phyloP scores from a whole-genome alignment of 2,113 vertebrate genomes.

The Tonatia bakeri region DNA sequence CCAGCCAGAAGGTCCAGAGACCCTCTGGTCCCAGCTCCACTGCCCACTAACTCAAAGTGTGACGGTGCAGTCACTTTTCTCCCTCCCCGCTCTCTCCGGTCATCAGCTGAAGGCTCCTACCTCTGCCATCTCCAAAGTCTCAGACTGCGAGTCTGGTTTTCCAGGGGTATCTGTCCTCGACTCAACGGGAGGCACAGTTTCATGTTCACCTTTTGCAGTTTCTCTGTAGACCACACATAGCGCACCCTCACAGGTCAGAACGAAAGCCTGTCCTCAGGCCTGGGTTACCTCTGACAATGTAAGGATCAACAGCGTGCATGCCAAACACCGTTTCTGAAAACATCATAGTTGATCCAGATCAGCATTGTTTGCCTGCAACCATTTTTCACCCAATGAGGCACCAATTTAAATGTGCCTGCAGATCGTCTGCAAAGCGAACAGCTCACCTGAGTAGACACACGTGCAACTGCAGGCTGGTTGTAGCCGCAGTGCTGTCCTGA shows the following conservation, averaged over 20 bases:
- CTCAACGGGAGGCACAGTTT: background rate
- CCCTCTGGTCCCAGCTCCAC: background rate
- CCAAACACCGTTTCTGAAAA: background rate
- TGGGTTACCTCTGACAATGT: background rate
- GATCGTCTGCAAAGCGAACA: background rate
- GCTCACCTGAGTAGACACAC: background rate
- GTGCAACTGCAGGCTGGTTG: background rate
- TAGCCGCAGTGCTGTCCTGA: background rate
- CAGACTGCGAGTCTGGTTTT: background rate
- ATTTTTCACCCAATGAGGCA: background rate
- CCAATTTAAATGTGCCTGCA: background rate
- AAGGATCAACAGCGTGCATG: background rate
- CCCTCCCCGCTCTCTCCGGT: background rate
- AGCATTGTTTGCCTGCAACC: background rate
- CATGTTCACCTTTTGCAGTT: background rate
- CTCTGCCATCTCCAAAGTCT: background rate
- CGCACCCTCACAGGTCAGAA: background rate
- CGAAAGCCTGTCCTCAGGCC: background rate
- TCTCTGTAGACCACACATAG: accelerated
- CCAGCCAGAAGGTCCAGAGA: background rate
- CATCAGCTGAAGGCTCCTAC: background rate
- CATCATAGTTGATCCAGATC: background rate
- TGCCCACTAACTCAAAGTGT: accelerated
- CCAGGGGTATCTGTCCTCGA: background rate
- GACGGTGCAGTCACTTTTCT: accelerated